Conservation (phyloP, 2,113 vertebrate species). For the Aphyosemion australe region DNA sequence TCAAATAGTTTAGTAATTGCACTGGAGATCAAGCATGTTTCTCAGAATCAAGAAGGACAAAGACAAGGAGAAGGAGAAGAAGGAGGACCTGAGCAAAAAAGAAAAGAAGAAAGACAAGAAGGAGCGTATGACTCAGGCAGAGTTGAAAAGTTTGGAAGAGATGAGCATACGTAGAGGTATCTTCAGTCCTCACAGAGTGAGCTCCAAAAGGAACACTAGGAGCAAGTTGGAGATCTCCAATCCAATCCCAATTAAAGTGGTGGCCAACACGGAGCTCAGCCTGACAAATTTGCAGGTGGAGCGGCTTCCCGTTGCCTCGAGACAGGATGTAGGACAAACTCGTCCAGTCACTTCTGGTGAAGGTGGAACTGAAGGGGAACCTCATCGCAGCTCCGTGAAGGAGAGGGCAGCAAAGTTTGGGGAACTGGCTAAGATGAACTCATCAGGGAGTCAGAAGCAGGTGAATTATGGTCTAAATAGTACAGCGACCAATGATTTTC, state of each 20-base stretch:
- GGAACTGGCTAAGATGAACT: conserved; percentile 86
- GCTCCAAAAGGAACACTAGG: conserved; percentile 87
- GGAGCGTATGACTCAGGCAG: conserved; percentile 92
- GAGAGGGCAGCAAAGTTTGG: conserved; percentile 90
- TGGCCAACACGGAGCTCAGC: conserved; percentile 85
- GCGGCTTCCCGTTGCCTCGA: conserved; percentile 71
- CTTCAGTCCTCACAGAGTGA: conserved; percentile 89
- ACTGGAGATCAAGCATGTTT: conserved; percentile 78
- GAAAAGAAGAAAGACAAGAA: conserved; percentile 96
- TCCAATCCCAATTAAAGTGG: conserved; percentile 94
- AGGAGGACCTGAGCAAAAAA: conserved; percentile 85
- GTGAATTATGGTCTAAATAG: conserved; percentile 85
- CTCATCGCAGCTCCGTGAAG: conserved; percentile 85
- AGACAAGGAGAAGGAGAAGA: conserved; percentile 81
- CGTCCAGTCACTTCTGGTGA: conserved; percentile 83
- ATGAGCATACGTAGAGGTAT: conserved; percentile 92
- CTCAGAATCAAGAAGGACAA: conserved; percentile 93
- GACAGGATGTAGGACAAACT: conserved; percentile 80
- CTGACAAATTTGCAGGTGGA: conserved; percentile 84
- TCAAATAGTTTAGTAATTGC: conserved; percentile 21
- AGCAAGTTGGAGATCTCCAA: conserved; percentile 91
- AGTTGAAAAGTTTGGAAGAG: conserved; percentile 94
- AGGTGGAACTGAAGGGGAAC: conserved; percentile 62
- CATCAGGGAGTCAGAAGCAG: conserved; percentile 80
- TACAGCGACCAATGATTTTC: conserved; percentile 82